phyloP scores from a whole-genome alignment of 1,140 invertebrate species.

The Aleiodes sp. region DNA sequence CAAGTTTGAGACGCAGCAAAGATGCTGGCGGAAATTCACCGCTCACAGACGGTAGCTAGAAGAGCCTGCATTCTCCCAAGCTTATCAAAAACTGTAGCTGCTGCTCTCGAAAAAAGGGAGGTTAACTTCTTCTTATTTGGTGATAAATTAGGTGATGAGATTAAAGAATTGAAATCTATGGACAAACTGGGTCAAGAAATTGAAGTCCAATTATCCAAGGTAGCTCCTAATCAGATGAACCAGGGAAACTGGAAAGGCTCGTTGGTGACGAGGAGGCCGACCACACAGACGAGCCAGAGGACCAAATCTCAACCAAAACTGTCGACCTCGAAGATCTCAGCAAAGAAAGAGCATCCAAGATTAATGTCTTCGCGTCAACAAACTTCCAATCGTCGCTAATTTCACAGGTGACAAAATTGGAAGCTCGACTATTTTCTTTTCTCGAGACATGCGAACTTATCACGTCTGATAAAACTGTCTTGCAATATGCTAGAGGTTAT shows the following conservation, averaged over 20 bases:
- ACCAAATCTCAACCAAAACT: not conserved
- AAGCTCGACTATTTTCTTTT: not conserved
- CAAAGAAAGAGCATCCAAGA: not conserved
- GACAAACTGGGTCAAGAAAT: constrained; percentile 13
- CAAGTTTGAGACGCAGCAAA: constrained; percentile 12
- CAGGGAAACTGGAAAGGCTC: constrained; percentile 19
- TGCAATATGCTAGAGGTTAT: not conserved
- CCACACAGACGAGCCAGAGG: constrained; percentile 12
- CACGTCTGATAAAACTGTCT: not conserved
- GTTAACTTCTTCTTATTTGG: constrained; percentile 10
- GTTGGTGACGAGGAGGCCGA: constrained; percentile 1
- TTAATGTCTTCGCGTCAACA: not conserved
- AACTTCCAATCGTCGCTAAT: not conserved
- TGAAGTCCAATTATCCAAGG: not conserved
- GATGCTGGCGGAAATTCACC: not conserved
- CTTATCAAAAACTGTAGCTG: not conserved
- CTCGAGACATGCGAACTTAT: not conserved
- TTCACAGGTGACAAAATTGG: not conserved
- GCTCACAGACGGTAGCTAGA: constrained; percentile 7
- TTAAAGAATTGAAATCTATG: constrained; percentile 7
- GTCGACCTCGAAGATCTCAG: not conserved
- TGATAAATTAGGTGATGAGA: constrained; percentile 14
- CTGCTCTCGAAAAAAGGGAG: not conserved
- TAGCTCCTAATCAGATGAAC: not conserved
- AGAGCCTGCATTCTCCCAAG: constrained; percentile 14